Evolutionary conservation across 2,888 invertebrate species (phyloP).

Genomic region (Tanytarsus gracilentus): DNA sequence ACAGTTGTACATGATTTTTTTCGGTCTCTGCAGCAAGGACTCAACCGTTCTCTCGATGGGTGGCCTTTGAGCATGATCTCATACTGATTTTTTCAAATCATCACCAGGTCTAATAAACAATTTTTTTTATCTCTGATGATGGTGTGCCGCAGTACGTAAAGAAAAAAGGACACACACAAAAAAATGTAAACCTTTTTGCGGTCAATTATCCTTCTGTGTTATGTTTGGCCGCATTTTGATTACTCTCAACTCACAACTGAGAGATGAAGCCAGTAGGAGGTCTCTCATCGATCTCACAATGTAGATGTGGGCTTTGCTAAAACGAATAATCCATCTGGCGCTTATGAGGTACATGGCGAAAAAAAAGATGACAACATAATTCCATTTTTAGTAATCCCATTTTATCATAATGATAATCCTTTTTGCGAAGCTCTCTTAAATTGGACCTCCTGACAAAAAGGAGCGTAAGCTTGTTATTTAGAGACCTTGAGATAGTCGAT

Average conservation of each 20-base stretch:
- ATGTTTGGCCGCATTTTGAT: constrained; percentile 24
- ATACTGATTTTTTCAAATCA: constrained; percentile 18
- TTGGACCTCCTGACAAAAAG: not conserved
- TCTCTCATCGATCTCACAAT: constrained; percentile 11
- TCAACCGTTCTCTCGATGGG: constrained; percentile 13
- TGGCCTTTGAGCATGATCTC: no score
- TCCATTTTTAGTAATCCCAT: constrained; percentile 20
- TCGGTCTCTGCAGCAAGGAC: not conserved
- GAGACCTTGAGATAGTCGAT: constrained; percentile 16
- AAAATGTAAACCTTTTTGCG: constrained; percentile 6
- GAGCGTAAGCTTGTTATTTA: constrained; percentile 3
- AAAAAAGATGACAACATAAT: constrained; percentile 27
- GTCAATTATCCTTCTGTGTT: constrained; percentile 22
- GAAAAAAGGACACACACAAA: not conserved
- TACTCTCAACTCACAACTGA: not conserved
- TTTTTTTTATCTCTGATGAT: not conserved
- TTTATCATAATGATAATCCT: constrained; percentile 21
- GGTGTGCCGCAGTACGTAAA: not conserved
- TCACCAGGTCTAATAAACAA: constrained; percentile 16
- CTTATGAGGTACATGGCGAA: not conserved
- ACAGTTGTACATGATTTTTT: not conserved
- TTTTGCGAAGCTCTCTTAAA: constrained; percentile 2
- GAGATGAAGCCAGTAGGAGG: constrained; percentile 21
- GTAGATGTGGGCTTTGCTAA: not conserved
- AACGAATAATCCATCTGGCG: constrained; percentile 25